Evolutionary conservation across 2,113 vertebrate genomes (phyloP), one percentile per base, ranked within the genome.

Genomic region (Turdus rufiventris): DNA sequence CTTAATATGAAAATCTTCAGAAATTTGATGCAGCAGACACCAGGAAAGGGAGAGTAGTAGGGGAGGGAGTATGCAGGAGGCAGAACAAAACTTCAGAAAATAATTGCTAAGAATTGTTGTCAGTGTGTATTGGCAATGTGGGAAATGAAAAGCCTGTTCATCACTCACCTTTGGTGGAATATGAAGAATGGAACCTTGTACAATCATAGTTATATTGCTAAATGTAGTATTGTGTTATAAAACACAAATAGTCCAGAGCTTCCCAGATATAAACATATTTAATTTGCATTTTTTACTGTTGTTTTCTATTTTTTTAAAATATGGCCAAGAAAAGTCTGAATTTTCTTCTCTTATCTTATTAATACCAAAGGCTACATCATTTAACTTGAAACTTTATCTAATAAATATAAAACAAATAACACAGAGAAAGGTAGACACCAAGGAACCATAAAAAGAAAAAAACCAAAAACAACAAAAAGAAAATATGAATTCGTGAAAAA

Each of bases 241-340:
- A 76, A 11, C 2, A 3, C 8, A 56, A 7, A 40, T 6, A 6
- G 4, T 20, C 3, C 12, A 29, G 18, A 17, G 5, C 7, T 80
- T 77, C 10, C 12, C 4, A 76, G 42, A 73, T 25, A 34, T 3
- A 48, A 20, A 21, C 1, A 16, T 36, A 24, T 18, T 58, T 68
- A 61, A 45, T 51, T 43, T 50, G 0, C 9, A 33, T 77, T 63
- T 80, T 80, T 66, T 65, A 1, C 2, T 70, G 3, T 21, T 43
- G 0, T 14, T 10, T 51, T 25, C 3, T 28, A 15, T 66, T 47
- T 62, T 73, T 12, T 16, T 51, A 9, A 28, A 20, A 31, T 42
- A 54, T 21, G 5, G 3, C 1, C 3, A 79, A 51, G 5, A 45
- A 6, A 3, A n/a, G 8, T 1, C 2, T 33, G n/a, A 14, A 34